Conservation (phyloP, 2,113 vertebrate species). For the Xenopus borealis region DNA sequence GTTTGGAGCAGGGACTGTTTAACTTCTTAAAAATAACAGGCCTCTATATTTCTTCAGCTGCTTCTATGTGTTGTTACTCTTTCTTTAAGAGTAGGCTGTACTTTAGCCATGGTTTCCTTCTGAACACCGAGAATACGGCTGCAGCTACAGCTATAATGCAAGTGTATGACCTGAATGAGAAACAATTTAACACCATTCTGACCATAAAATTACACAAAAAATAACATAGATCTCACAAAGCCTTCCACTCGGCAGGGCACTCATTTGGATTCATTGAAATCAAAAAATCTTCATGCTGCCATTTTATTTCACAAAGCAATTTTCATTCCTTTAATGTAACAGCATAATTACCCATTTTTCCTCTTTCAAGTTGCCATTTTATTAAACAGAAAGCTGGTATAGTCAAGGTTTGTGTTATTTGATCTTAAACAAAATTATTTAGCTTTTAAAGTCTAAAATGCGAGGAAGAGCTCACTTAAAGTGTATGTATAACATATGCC, state of each 20-base stretch:
- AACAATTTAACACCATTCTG: constrained; percentile 45
- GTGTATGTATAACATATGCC: constrained; percentile 30
- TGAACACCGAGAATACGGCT: not conserved
- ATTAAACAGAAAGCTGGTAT: constrained; percentile 40
- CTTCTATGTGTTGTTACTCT: too few species aligned
- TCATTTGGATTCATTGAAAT: constrained; percentile 46
- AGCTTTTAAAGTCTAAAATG: constrained; percentile 41
- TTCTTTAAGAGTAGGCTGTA: not conserved
- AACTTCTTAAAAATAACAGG: too few species aligned
- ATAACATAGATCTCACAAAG: constrained; percentile 38
- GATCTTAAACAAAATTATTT: constrained; percentile 46
- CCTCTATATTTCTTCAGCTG: too few species aligned
- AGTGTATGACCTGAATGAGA: constrained; percentile 24
- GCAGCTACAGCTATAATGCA: constrained; percentile 1
- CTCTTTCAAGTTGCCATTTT: constrained; percentile 42
- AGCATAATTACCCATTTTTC: constrained; percentile 41
- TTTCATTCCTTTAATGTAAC: constrained; percentile 46
- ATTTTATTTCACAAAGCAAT: constrained; percentile 44
- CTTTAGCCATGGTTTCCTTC: not conserved
- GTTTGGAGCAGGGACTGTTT: too few species aligned
- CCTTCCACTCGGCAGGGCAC: constrained; percentile 37
- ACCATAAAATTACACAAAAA: constrained; percentile 42
- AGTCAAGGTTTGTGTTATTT: constrained; percentile 35
- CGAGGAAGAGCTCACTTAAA: constrained; percentile 31
- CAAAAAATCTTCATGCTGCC: constrained; percentile 26